These are phyloP conservation scores for Bimastos eiseni DNA, from an alignment of 2,888 invertebrate species.

Conservation along the genomic window DNA sequence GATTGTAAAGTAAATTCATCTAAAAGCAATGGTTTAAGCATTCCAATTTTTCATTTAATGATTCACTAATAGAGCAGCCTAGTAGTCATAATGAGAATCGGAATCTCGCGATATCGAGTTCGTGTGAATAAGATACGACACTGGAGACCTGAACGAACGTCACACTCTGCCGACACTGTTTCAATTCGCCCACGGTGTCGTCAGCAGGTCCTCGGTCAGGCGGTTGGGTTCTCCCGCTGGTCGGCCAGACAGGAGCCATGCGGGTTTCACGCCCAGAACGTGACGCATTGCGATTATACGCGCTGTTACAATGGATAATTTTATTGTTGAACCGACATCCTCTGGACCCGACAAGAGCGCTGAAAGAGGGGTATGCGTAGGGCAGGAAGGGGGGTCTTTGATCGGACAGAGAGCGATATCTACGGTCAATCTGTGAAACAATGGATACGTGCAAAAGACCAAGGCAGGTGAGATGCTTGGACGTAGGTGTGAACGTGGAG, in stretches of 20 bases:
- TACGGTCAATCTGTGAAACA: neutral
- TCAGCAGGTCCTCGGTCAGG: neutral
- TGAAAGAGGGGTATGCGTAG: too few species aligned
- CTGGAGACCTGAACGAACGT: neutral
- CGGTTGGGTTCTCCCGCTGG: neutral
- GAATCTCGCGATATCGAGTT: neutral
- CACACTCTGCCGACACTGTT: neutral
- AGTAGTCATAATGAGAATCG: too few species aligned
- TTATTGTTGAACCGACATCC: neutral
- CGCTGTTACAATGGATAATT: neutral
- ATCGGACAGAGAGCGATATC: neutral
- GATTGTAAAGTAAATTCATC: too few species aligned
- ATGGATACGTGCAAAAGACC: neutral
- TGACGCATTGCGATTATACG: neutral
- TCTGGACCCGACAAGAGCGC: neutral
- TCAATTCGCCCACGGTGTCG: slow-evolving; percentile 13
- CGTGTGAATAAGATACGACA: neutral
- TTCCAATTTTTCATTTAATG: too few species aligned
- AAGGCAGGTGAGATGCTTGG: neutral
- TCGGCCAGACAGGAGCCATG: neutral
- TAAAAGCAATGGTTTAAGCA: too few species aligned
- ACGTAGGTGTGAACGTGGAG: neutral
- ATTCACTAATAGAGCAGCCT: too few species aligned
- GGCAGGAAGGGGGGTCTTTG: neutral
- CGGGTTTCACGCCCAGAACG: neutral